Base-by-base conservation (phyloP, 2,113 vertebrate genomes). In the Acrocephalus arundinaceus region DNA sequence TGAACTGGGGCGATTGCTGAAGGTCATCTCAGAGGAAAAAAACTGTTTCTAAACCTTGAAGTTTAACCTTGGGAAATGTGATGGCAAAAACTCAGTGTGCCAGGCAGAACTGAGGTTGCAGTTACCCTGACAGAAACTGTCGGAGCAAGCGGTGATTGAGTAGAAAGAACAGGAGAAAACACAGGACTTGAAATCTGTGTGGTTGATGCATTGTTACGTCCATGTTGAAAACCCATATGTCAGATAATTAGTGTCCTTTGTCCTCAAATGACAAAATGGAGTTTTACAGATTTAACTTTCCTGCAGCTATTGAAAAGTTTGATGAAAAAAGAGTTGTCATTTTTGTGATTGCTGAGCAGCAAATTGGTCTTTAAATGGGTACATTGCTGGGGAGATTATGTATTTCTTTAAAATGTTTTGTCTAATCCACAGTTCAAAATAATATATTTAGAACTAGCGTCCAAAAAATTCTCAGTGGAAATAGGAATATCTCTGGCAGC, bases 1-100 rank as follows among this genome's bases (percentile, higher is more conserved):
- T 54, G 70, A 96, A 96, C 83, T 95, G 88, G 94, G 85, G 41
- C 79, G 1, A 22, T 41, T 74, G 41, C 18, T 0, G 57, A 95
- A 94, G 95, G 93, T 94, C 93, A 73, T 83, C 52, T 88, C 4
- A 2, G 73, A 84, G 39, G 58, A 58, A 39, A 84, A 57, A 81
- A 33, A 30, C 33, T 81, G 73, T 80, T 94, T 84, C 89, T 81
- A 95, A 95, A 90, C 79, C 72, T 90, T 89, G 65, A 90, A 25
- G 73, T 74, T 86, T 81, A 95, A 90, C 93, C 93, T 95, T 90
- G 88, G 72, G 48, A 78, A 33, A 37, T 43, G n/a, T 21, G 55
- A 48, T 77, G 88, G 88, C 13, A 37, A 84, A 86, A 90, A 33
- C 65, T 80, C 14, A 9, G 3, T 65, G 88, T 90, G 85, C 76